Conservation (phyloP, 2,797 vertebrate species). For the Gadopsis bispinosus region DNA sequence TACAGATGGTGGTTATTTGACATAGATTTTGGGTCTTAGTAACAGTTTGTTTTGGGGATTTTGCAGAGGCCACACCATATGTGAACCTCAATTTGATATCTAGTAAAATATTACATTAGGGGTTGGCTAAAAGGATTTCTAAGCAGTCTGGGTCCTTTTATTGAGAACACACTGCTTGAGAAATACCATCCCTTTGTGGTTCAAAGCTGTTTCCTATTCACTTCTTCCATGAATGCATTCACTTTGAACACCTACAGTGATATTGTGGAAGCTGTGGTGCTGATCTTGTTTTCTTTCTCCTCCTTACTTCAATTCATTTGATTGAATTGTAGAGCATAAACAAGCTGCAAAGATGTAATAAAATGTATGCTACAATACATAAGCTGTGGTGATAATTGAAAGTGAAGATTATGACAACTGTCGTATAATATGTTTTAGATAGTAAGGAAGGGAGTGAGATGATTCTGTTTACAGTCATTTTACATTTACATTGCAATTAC, state of each 20-base stretch:
- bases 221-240: constrained; percentile 44
- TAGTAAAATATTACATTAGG: constrained; percentile 60
- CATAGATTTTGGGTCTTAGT: constrained; percentile 64
- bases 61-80: constrained; percentile 62
- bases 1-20: constrained; percentile 73
- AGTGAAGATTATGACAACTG: constrained; percentile 45
- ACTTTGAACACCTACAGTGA: constrained; percentile 46
- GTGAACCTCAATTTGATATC: constrained; percentile 62
- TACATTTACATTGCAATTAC: constrained; percentile 57
- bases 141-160: constrained; percentile 31
- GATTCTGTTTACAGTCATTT: constrained; percentile 27
- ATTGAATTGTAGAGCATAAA: constrained; percentile 47
- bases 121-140: constrained; percentile 53
- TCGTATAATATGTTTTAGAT: constrained; percentile 25
- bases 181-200: constrained; percentile 52
- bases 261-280: constrained; percentile 45
- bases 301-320: constrained; percentile 26
- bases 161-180: constrained; percentile 34
- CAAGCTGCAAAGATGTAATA: constrained; percentile 55
- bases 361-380: constrained; percentile 36
- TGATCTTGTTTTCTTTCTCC: constrained; percentile 36
- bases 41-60: constrained; percentile 73
- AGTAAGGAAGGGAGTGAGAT: constrained; percentile 8
- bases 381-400: constrained; percentile 58
- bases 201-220: constrained; percentile 55